Base-by-base conservation (phyloP, 2,113 vertebrate genomes). In the Dasyurus viverrinus region DNA sequence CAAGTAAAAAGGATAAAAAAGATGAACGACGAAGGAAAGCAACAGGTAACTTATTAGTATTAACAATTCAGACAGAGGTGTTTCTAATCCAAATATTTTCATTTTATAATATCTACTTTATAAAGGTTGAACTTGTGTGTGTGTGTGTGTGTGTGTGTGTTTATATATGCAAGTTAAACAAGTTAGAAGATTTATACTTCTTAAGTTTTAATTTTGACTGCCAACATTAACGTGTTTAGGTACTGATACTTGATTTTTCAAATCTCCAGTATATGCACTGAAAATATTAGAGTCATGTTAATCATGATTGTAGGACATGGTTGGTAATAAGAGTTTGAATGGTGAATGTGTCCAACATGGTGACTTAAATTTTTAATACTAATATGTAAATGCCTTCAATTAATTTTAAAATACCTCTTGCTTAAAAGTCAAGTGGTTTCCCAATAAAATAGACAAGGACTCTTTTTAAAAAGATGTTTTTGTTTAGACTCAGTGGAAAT, bases 21-120 rank as follows among this genome's bases (percentile, higher is more conserved):
- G 99, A 99, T 97, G 99, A 99, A 54, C 99, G 99, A 96, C 99
- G 98, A 97, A 99, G 99, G 95, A 99, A 99, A 96, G 98, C 99
- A 89, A 89, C 99, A 98, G 99, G 99, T 99, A 93, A 94, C 95
- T 1, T 42, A 91, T 92, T 30, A 50, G 36, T 92, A 94, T n/a
- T 93, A 42, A 90, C 12, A 50, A 9, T 57, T 95, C 25, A 93
- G 60, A 96, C 54, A 57, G 54, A 60, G 92, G 26, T 93, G 14
- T 46, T 50, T 93, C 92, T 93, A 27, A 68, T 92, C 36, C 68
- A 84, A 22, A 22, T 42, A 22, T 22, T 84, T 84, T 42, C 16
- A 42, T 42, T 42, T 42, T 84, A n/a, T 42, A 23, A 42, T 42
- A 84, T 42, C 36, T 84, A 22, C 68, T 84, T 94, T 90, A 9